Base-by-base conservation (phyloP, 2,888 invertebrate genomes). In the Proisotoma minuta region DNA sequence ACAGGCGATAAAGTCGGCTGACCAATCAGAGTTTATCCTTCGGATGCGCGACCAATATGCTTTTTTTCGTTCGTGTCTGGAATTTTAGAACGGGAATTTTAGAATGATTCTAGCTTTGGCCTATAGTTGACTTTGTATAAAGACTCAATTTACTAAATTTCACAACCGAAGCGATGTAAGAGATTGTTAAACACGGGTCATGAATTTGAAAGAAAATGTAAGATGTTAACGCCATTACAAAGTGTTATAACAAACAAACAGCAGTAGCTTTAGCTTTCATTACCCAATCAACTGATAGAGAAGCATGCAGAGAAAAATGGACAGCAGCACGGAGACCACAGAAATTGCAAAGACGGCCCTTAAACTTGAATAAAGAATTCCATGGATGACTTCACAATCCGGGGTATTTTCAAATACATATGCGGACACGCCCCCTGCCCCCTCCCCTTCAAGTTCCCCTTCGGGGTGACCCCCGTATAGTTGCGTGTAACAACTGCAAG, bases 281-380 rank as follows among this genome's bases (percentile, higher is more conserved):
- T 51, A 47, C 87, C 87, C 88, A 57, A 91, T 80, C 65, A 93
- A 81, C 77, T 93, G 92, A 76, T 92, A 93, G 10, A 92, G 89
- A 60, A 93, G 84, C 92, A 93, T 92, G 76, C 91, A 90, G 70
- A 91, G 90, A 77, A 91, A 92, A 71, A 93, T 91, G 79, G 91
- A 92, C 53, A 92, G 88, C 39, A 93, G 83, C 29, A 93, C 92
- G 0, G 92, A 92, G 72, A 89, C 88, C 24, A 93, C 92, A 0
- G 91, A 91, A 29, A 92, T 82, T n/a, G 91, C 92, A 78, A 93
- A 93, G 75, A 93, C 87, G 0, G 91, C 92, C 8, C 92, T 82
- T 29, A 93, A 80, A 75, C 93, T 93, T 74, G 91, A 88, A 79
- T 92, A 92, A 22, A 93, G 81, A 0, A 89, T 89, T 0, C 91